A percentile compares a stretch with the other conserved stretches of the same genome.
phyloP scores from a whole-genome alignment of 2,113 vertebrate species.

The Amblyopsis rosae region DNA sequence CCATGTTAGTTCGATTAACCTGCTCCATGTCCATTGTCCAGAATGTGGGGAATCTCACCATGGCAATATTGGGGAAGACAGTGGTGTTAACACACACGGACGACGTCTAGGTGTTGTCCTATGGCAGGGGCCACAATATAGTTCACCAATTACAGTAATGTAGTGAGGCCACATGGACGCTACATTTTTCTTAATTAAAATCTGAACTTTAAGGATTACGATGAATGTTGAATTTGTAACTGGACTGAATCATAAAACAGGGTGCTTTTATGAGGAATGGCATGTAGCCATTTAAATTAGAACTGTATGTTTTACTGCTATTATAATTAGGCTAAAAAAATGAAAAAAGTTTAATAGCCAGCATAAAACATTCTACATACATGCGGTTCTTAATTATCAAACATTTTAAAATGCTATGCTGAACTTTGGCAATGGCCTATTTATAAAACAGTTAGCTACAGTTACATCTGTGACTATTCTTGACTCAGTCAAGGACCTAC shows the following conservation, averaged over 20 bases:
- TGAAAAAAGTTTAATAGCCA: not conserved
- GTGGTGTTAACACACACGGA: not conserved
- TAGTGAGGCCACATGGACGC: no score
- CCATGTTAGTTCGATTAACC: not conserved
- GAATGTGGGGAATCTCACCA: constrained; percentile 18
- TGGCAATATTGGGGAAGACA: not conserved
- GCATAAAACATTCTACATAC: not conserved
- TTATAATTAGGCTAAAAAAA: not conserved
- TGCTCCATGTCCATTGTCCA: not conserved
- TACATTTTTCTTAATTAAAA: no score
- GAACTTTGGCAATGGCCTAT: constrained; percentile 66
- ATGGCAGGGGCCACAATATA: no score
- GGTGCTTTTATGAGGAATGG: not conserved
- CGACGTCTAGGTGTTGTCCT: no score
- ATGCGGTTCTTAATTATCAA: no score
- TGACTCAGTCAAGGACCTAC: constrained; percentile 50
- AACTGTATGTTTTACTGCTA: not conserved
- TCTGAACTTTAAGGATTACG: not conserved
- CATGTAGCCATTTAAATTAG: not conserved
- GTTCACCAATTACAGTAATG: no score
- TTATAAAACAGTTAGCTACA: constrained; percentile 68
- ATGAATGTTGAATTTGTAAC: constrained; percentile 1
- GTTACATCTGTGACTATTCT: constrained; percentile 69
- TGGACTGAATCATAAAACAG: not conserved
- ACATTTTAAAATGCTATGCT: constrained; percentile 44